Percentiles rank a stretch among this genome's conserved stretches.
Conservation (phyloP, 1,140 invertebrate species). For the Leptinotarsa texana region DNA sequence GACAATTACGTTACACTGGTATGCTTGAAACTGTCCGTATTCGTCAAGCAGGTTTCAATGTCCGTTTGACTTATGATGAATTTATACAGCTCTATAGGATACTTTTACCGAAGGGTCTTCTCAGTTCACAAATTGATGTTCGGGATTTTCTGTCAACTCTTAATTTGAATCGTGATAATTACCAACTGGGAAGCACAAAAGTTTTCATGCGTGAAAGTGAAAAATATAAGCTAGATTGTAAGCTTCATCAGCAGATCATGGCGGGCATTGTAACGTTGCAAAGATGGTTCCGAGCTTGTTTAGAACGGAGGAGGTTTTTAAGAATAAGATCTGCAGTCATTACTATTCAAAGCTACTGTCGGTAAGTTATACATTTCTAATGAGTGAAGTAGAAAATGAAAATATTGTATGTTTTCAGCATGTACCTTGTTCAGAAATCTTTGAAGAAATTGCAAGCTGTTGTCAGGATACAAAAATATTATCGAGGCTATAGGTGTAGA, state of each 20-base stretch:
- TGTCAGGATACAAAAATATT: slow-evolving; percentile 75
- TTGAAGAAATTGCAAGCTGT: slow-evolving; percentile 64
- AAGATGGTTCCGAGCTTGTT: slow-evolving; percentile 83
- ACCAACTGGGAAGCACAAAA: slow-evolving; percentile 83
- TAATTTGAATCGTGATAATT: slow-evolving; percentile 85
- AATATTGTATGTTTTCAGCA: slow-evolving; percentile 49
- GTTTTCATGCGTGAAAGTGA: slow-evolving; percentile 94
- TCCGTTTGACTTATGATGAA: slow-evolving; percentile 89
- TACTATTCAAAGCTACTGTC: slow-evolving; percentile 47
- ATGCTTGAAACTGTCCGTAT: slow-evolving; percentile 97
- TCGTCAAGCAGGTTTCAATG: slow-evolving; percentile 93
- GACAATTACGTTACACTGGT: slow-evolving; percentile 85
- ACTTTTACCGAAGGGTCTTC: slow-evolving; percentile 82
- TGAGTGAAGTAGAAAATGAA: too few relatives aligned
- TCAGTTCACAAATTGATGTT: slow-evolving; percentile 81
- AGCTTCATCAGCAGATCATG: slow-evolving; percentile 92
- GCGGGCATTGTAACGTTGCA: slow-evolving; percentile 89
- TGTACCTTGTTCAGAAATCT: slow-evolving; percentile 62
- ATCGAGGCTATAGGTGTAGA: slow-evolving; percentile 69
- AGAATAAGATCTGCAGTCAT: slow-evolving; percentile 73
- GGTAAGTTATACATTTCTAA: slow-evolving; percentile 9
- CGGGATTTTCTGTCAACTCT: slow-evolving; percentile 77
- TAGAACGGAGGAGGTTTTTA: slow-evolving; percentile 79
- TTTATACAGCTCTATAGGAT: slow-evolving; percentile 93
- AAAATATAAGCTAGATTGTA: slow-evolving; percentile 88